Evolutionary conservation across 1,140 invertebrate species (phyloP).

Genomic region (Colletes gigas): DNA sequence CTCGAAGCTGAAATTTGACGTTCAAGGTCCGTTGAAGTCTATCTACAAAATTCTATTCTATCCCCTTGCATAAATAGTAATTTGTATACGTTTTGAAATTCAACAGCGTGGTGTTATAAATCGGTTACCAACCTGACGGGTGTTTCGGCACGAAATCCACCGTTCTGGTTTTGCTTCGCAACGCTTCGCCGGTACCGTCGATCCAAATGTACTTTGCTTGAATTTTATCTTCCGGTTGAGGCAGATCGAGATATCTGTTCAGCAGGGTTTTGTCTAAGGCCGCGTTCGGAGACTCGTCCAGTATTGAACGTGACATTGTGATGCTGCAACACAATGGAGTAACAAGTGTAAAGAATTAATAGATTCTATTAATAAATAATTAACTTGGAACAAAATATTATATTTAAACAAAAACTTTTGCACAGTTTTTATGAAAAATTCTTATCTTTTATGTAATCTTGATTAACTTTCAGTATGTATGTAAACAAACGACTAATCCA

Average conservation of each 20-base stretch:
- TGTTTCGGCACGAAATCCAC: constrained; percentile 88
- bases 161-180: constrained; percentile 94
- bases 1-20: too few relatives aligned
- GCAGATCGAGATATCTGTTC: constrained; percentile 87
- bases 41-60: too few relatives aligned
- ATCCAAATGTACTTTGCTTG: constrained; percentile 98
- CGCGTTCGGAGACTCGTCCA: constrained; percentile 86
- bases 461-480: too few relatives aligned
- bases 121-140: constrained; percentile 82
- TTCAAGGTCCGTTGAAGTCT: too few relatives aligned
- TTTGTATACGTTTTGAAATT: too few relatives aligned
- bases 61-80: too few relatives aligned
- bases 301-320: constrained; percentile 80
- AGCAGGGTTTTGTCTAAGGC: constrained; percentile 89
- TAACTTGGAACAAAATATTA: too few relatives aligned
- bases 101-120: background rate
- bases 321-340: constrained; percentile 60
- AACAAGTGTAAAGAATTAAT: background rate
- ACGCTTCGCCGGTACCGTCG: constrained; percentile 94
- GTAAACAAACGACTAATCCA: too few relatives aligned
- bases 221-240: constrained; percentile 88
- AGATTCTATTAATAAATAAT: too few relatives aligned
- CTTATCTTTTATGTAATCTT: too few relatives aligned
- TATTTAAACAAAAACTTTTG: too few relatives aligned
- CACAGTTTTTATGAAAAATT: too few relatives aligned